phyloP scores from a whole-genome alignment of 2,113 vertebrate species.

The Aviceda subcristata region DNA sequence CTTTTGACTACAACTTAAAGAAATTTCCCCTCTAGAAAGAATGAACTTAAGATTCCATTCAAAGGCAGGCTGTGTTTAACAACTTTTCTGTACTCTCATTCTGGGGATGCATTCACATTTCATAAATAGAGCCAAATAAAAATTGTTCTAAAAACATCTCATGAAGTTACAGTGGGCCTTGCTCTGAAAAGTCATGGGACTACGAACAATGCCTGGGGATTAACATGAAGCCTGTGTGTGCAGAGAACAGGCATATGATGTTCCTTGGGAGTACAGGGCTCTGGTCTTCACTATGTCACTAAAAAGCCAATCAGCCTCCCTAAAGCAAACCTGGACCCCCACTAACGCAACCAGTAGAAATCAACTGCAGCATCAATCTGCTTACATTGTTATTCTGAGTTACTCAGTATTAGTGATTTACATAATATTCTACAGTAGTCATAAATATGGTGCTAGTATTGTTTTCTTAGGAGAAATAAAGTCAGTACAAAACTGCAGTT shows the following conservation, averaged over 20 bases:
- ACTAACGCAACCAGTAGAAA: rapidly evolving
- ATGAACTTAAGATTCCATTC: not conserved
- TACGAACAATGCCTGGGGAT: not conserved
- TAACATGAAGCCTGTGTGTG: too few relatives aligned
- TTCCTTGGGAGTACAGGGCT: not conserved
- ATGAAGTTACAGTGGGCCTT: not conserved
- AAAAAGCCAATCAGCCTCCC: not conserved
- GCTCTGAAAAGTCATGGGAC: not conserved
- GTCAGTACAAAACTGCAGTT: not conserved
- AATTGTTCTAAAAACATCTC: not conserved
- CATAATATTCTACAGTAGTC: not conserved
- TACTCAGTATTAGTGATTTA: not conserved
- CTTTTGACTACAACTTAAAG: not conserved
- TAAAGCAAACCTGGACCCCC: not conserved
- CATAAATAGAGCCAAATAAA: not conserved
- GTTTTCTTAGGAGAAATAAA: not conserved
- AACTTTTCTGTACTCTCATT: rapidly evolving
- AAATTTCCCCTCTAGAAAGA: not conserved
- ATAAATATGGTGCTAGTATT: not conserved
- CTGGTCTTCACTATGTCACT: not conserved
- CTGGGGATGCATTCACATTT: not conserved
- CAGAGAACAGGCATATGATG: rapidly evolving
- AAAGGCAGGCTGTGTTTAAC: not conserved
- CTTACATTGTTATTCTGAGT: not conserved
- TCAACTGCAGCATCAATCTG: not conserved